These are phyloP conservation scores for Drosophila yooni DNA, from an alignment of 2,888 invertebrate genomes.

Conservation along the genomic window DNA sequence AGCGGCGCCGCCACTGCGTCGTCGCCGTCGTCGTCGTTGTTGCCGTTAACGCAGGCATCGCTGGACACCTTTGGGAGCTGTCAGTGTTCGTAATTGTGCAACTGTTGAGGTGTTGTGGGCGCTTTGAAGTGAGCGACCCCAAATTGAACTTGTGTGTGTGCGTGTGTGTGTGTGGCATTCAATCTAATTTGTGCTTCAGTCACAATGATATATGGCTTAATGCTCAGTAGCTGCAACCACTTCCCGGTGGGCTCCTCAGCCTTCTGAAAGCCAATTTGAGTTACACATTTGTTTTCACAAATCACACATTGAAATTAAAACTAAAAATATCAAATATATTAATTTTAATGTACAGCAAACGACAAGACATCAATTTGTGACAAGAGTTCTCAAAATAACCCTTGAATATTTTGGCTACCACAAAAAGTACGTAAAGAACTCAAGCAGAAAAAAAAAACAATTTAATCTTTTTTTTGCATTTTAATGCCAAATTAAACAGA, in stretches of 20 bases:
- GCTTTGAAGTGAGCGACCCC: slow-evolving; percentile 32
- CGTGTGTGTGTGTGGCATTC: slow-evolving; percentile 32
- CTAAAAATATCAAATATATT: background rate
- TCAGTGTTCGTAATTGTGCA: slow-evolving; percentile 59
- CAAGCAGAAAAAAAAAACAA: background rate
- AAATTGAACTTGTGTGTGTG: slow-evolving; percentile 6
- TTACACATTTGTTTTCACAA: background rate
- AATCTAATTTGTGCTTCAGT: slow-evolving; percentile 34
- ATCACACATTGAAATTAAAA: background rate
- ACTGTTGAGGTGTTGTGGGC: slow-evolving; percentile 44
- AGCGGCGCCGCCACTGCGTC: slow-evolving; percentile 4
- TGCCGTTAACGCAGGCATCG: slow-evolving; percentile 23
- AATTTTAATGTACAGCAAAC: background rate
- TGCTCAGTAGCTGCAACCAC: slow-evolving; percentile 10
- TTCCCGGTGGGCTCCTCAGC: slow-evolving; percentile 24
- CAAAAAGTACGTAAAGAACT: background rate
- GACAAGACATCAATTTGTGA: background rate
- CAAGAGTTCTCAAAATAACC: background rate
- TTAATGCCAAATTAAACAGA: background rate
- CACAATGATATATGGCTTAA: slow-evolving; percentile 35
- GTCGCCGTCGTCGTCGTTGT: slow-evolving; percentile 3
- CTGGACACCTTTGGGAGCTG: slow-evolving; percentile 64
- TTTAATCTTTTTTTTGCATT: background rate
- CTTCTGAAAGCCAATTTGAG: background rate
- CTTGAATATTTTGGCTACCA: background rate